phyloP scores from a whole-genome alignment of 2,113 vertebrate genomes.

The Ptilorrhoa leucosticta region DNA sequence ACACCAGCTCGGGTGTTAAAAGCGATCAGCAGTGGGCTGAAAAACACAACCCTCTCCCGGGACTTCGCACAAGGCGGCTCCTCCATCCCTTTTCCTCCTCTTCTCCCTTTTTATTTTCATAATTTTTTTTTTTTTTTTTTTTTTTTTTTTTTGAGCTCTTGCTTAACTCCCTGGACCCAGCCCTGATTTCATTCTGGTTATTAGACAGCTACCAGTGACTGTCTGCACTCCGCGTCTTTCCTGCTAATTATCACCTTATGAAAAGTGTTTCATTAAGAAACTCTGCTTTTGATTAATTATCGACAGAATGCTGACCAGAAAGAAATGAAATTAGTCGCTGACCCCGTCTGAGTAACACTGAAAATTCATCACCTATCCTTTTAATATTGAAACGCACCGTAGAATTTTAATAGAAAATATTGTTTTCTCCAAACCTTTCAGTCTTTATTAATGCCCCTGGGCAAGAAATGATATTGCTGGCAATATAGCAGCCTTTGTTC shows the following conservation, averaged over 20 bases:
- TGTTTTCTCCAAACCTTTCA: conserved; percentile 77
- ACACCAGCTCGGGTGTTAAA: neutral
- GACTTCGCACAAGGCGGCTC: neutral
- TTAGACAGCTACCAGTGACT: conserved; percentile 80
- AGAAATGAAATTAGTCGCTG: conserved; percentile 84
- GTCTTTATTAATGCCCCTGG: conserved; percentile 86
- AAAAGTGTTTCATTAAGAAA: conserved; percentile 99
- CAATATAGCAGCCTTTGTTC: conserved; percentile 82
- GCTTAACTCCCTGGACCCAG: conserved; percentile 64
- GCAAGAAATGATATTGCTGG: conserved; percentile 79
- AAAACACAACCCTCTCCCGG: neutral
- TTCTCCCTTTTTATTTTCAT: neutral
- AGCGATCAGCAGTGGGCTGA: neutral
- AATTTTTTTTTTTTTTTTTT: neutral
- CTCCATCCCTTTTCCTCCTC: neutral
- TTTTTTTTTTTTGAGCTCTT: neutral
- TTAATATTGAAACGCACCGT: conserved; percentile 84
- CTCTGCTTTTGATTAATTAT: conserved; percentile 93
- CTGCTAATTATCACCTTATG: conserved; percentile 97
- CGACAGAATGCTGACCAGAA: conserved; percentile 93
- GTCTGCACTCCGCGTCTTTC: conserved; percentile 77
- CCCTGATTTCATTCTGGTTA: conserved; percentile 75
- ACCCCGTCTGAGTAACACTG: conserved; percentile 80
- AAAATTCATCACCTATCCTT: conserved; percentile 85
- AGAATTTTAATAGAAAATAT: conserved; percentile 86